Evolutionary conservation across 1,140 invertebrate genomes (phyloP), one percentile per base, ranked within the genome.

Genomic region (Penaeus indicus): DNA sequence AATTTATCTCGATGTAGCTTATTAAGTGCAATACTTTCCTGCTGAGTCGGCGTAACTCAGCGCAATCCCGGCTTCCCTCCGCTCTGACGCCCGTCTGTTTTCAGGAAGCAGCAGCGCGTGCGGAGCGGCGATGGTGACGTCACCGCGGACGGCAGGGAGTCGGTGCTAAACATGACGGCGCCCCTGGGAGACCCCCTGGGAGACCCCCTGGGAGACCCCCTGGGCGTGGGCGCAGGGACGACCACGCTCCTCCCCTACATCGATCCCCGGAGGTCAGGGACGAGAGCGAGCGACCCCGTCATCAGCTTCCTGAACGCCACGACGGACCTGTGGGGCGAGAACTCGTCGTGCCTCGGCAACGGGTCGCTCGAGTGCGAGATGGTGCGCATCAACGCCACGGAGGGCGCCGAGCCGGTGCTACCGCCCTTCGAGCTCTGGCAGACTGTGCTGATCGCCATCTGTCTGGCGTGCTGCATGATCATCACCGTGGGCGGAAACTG

Each of bases 401-500:
- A 89, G 64, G 87, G 84, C 72, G 85, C 62, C 27, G 75, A 62
- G n/a, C 63, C 90, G 60, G 79, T 89, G 60, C 82, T 90, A 67
- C 90, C 97, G 83, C 97, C 97, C 22, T 98, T 98, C 92, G 95
- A 96, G 72, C 93, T 97, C n/a, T 98, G 97, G 97, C 95, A 97
- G 93, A 97, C 97, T 2, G 95, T 98, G 72, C 94, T 98, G 88
- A 97, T 99, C 88, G 98, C 97, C 32, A 94, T 98, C 67, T 96
- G 96, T 91, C 94, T 99, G 77, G 96, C 95, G 5, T 93, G 97
- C 78, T 97, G 97, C 92, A 98, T 98, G 91, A 95, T 99, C 32
- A 94, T 99, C 67, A 99, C 98, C 0, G 96, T 99, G 21, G 96
- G 96, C 88, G 99, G 99, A 60, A 99, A 99, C 92, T 96, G 99